Evolutionary conservation across 2,888 invertebrate species (phyloP), one percentile per base, ranked within the genome.

Genomic region (Clusia tigrina): DNA sequence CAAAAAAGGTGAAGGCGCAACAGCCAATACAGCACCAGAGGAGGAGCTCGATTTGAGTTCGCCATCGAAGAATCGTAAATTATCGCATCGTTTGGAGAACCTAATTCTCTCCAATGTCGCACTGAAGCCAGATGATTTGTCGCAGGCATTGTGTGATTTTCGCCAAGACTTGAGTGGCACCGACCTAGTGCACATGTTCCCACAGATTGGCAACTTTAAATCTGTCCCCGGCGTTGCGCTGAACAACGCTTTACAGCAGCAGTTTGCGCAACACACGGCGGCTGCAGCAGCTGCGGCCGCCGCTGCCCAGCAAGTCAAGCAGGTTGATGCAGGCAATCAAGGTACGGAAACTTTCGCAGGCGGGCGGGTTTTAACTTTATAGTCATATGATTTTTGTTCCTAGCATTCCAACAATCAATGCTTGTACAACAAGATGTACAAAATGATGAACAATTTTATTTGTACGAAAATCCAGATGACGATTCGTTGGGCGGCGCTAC

Each of bases 101-200:
- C 68, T 83, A 9, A 82, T 82, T 57, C 72, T 81, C 18, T 77
- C 78, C 42, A 77, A 78, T 69, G 73, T 78, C 12, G 67, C 76
- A 5, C 73, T 80, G 9, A 78, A 81, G 63, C 77, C 78, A 1
- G 80, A 80, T 37, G 79, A 82, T 63, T 74, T 83, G 59, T 74
- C 81, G 10, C 82, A 83, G 62, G 78, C 81, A 2, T 64, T 84
- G 51, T 80, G 82, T 56, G 83, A 83, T 61, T 81, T 82, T 64
- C 80, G 83, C 51, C 79, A 78, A 58, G 84, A 83, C 69, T 71
- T 82, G 38, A 75, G 73, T 65, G 75, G 78, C 54, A 73, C 81
- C 9, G 83, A 83, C 62, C 75, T 84, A 48, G 78, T 83, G 57
- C 81, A 82, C 51, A 81, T 83, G 38, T 74, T 82, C 58, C 83